Percentiles rank a stretch among this genome's conserved stretches.
phyloP scores from a whole-genome alignment of 2,888 invertebrate genomes.

The Synergus gifuensis region DNA sequence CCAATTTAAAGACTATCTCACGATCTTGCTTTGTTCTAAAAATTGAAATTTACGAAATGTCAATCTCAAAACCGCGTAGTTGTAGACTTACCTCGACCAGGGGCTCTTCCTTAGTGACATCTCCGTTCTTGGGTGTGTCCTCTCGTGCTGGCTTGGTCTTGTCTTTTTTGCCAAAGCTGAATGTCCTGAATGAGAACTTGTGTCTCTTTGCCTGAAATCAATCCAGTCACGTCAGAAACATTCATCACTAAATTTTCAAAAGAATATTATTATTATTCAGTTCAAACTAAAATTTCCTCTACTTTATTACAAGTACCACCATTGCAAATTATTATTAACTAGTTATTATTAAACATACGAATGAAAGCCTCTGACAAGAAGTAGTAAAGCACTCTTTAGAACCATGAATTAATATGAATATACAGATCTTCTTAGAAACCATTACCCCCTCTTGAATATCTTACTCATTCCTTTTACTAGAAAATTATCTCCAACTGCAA shows the following conservation, averaged over 20 bases:
- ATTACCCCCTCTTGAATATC: background rate
- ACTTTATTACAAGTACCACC: background rate
- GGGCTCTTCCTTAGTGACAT: slow-evolving; percentile 80
- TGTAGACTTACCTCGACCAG: slow-evolving; percentile 80
- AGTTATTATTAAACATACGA: background rate
- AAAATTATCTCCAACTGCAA: background rate
- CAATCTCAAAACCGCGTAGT: background rate
- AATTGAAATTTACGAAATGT: background rate
- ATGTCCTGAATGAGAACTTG: slow-evolving; percentile 92
- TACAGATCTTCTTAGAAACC: background rate
- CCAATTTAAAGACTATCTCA: background rate
- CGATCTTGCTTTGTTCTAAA: background rate
- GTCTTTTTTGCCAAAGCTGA: slow-evolving; percentile 92
- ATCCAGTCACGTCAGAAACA: background rate
- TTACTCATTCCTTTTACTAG: background rate
- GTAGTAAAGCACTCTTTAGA: background rate
- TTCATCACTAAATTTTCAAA: background rate
- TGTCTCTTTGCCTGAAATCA: slow-evolving; percentile 84
- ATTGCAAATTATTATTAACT: too few relatives aligned
- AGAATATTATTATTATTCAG: too few relatives aligned
- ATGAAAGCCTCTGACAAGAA: background rate
- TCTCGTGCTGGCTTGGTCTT: slow-evolving; percentile 90
- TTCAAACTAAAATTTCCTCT: background rate
- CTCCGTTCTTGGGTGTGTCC: slow-evolving; percentile 81
- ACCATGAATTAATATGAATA: background rate